Evolutionary conservation across 2,888 invertebrate species (phyloP), one percentile per base, ranked within the genome.

Genomic region (Auanema sp.): DNA sequence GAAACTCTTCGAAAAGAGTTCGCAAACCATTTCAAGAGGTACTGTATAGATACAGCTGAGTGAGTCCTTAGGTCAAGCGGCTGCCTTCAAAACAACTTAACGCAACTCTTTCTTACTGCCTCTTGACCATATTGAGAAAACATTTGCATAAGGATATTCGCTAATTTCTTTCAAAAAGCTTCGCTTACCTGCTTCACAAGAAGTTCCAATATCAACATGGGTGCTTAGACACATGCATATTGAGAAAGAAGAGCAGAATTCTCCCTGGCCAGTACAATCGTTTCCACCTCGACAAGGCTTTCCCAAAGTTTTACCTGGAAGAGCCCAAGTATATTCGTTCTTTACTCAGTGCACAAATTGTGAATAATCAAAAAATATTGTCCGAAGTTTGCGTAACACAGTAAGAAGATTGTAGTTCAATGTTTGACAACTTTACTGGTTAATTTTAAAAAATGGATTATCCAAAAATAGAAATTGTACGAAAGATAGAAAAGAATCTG

Each of bases 241-340:
- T 50, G 71, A 72, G 60, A 72, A 72, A 10, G 69, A 70, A 10
- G 70, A 75, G 64, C 81, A 81, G 66, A 71, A 81, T 58, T 81
- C 81, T 12, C 81, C 81, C n/a, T 66, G 63, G 2, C 81, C 81
- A 40, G 59, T 64, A 59, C 81, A 81, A 49, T 81, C 80, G 24
- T 60, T 59, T 16, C 68, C 75, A 23, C 69, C 65, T 18, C 69
- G 72, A 61, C 81, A 81, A 16, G 66, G 62, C 47, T 65, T 60
- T 23, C 74, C 75, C 21, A 80, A 64, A 10, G 79, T 71, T 33
- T 68, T 66, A 57, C 76, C 79, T 79, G 64, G 16, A 71, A 56
- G 3, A 5, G 18, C 2, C 23, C 18, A 40, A 50, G 18, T 60
- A 53, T 24, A 40, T 40, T 16, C 40, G 14, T 60, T 12, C 4